A percentile compares a stretch with the other conserved stretches of the same genome.
These are phyloP conservation scores for Limnephilus lunatus DNA, from an alignment of 2,888 invertebrate genomes.

Conservation along the genomic window DNA sequence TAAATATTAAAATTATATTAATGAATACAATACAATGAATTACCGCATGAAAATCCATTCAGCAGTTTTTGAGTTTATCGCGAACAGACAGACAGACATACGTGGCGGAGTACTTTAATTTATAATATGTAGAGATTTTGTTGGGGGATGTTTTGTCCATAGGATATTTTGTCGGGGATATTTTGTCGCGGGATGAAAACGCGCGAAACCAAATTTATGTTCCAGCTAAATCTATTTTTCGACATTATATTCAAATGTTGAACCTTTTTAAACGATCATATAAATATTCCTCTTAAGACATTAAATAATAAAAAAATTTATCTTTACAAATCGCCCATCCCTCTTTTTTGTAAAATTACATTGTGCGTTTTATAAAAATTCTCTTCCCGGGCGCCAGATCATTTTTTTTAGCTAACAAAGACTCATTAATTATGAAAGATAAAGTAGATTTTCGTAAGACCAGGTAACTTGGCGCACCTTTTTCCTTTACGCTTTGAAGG, in stretches of 20 bases:
- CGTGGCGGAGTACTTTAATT: too few species aligned
- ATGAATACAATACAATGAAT: too few species aligned
- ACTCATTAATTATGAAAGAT: constrained; percentile 48
- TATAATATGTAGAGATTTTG: too few species aligned
- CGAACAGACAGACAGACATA: too few species aligned
- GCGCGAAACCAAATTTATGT: background rate
- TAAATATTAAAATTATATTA: too few species aligned
- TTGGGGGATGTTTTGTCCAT: too few species aligned
- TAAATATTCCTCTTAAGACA: constrained; percentile 31
- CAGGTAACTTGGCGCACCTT: constrained; percentile 23
- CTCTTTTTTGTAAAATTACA: background rate
- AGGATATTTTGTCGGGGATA: too few species aligned
- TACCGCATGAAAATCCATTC: too few species aligned
- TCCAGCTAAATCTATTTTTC: constrained; percentile 4
- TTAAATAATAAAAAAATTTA: constrained; percentile 41
- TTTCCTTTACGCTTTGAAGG: constrained; percentile 8
- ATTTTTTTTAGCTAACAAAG: constrained; percentile 41
- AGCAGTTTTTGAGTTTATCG: too few species aligned
- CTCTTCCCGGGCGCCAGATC: constrained; percentile 19
- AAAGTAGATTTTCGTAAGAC: constrained; percentile 39
- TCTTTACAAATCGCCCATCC: constrained; percentile 38
- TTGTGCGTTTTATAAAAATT: constrained; percentile 38
- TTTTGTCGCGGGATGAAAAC: too few species aligned
- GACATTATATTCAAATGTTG: background rate
- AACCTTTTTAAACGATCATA: constrained; percentile 31